Conservation (phyloP, 1,140 invertebrate species). For the Euura lappo region DNA sequence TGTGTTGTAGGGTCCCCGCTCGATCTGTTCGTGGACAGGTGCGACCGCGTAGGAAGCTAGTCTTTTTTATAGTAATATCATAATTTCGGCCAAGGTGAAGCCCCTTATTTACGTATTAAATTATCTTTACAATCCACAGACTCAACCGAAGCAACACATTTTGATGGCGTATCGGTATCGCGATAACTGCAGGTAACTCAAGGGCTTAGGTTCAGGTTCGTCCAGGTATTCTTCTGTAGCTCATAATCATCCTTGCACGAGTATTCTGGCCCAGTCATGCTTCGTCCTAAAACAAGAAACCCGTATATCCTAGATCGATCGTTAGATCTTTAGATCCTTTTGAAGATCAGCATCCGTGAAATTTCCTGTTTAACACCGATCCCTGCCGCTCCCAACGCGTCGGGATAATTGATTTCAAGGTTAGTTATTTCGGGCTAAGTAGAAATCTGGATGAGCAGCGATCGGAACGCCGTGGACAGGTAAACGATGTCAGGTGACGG, state of each 20-base stretch:
- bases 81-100: not conserved
- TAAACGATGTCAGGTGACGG: conserved; percentile 16
- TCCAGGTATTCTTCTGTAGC: not conserved
- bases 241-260: not conserved
- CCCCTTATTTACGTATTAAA: too few relatives aligned
- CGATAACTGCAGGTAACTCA: not conserved
- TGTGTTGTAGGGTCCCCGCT: not conserved
- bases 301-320: not conserved
- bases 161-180: too few relatives aligned
- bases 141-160: too few relatives aligned
- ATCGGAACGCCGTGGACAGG: not conserved
- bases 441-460: not conserved
- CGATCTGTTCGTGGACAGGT: conserved; percentile 41
- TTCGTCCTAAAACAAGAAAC: conserved; percentile 12
- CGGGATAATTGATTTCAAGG: conserved; percentile 41
- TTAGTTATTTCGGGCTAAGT: conserved; percentile 27
- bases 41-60: conserved; percentile 50
- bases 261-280: not conserved
- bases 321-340: conserved; percentile 7
- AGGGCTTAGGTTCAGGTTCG: not conserved
- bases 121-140: too few relatives aligned
- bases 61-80: not conserved
- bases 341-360: conserved; percentile 28
- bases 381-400: conserved; percentile 17
- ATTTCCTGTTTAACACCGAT: conserved; percentile 27